These are phyloP conservation scores for Phycodurus eques DNA, from an alignment of 2,113 vertebrate genomes.

Conservation along the genomic window DNA sequence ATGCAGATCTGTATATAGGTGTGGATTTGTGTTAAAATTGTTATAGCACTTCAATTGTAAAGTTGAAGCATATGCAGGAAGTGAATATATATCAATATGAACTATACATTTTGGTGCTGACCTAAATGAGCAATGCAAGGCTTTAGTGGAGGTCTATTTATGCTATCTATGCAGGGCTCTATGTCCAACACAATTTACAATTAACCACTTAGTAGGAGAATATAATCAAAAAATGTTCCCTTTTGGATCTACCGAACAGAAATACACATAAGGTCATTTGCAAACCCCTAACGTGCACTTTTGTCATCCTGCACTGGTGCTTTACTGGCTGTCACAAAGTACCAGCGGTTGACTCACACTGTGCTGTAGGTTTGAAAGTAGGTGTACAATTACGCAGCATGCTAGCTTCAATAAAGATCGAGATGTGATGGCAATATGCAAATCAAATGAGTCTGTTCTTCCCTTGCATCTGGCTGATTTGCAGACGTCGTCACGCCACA, in stretches of 20 bases:
- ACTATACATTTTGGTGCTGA: no score
- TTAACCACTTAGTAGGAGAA: slow-evolving; percentile 30
- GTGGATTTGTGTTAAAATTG: no score
- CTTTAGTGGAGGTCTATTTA: no score
- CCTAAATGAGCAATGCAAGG: no score
- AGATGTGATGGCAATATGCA: slow-evolving; percentile 28
- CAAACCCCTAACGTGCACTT: background rate
- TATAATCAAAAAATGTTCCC: slow-evolving; percentile 6
- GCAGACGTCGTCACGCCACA: slow-evolving; percentile 25
- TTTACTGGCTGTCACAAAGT: slow-evolving; percentile 54
- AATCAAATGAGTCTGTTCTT: slow-evolving; percentile 38
- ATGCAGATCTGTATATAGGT: no score
- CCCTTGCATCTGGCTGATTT: slow-evolving; percentile 40
- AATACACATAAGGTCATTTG: background rate
- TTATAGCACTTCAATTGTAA: no score
- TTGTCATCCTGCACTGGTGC: slow-evolving; percentile 21
- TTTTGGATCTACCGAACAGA: slow-evolving; percentile 17
- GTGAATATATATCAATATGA: no score
- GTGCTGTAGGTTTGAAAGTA: slow-evolving; percentile 28
- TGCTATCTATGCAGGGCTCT: background rate
- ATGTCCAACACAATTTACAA: slow-evolving; percentile 40
- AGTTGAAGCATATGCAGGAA: no score
- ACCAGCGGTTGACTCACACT: slow-evolving; percentile 16
- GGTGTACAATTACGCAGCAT: slow-evolving; percentile 27
- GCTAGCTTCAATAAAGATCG: slow-evolving; percentile 37